phyloP scores from a whole-genome alignment of 2,797 vertebrate genomes.

The Poliocrania exsul region DNA sequence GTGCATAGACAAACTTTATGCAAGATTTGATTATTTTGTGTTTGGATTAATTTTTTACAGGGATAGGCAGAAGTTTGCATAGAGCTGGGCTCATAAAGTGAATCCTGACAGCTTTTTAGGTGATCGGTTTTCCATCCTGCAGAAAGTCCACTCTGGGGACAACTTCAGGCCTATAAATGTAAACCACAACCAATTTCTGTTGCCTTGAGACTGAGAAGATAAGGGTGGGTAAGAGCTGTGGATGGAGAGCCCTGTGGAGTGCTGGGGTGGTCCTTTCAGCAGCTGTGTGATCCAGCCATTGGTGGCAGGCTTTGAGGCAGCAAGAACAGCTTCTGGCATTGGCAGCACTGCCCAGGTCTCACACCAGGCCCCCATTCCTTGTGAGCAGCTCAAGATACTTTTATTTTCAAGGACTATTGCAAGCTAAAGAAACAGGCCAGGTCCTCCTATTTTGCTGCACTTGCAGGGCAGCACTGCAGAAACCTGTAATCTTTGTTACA shows the following conservation, averaged over 20 bases:
- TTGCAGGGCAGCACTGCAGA: not conserved
- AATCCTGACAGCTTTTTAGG: not conserved
- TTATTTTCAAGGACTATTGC: not conserved
- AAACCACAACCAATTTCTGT: not conserved
- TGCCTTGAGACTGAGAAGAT: not conserved
- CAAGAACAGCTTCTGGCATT: not conserved
- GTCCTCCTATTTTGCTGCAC: not conserved
- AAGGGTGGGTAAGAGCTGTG: no score
- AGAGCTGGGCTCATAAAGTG: not conserved
- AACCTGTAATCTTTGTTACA: not conserved
- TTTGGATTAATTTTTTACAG: not conserved
- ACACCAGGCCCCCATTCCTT: not conserved
- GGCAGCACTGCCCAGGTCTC: not conserved
- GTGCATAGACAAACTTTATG: not conserved
- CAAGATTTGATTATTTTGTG: not conserved
- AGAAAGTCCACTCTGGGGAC: not conserved
- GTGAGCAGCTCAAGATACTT: not conserved
- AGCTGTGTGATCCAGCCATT: not conserved
- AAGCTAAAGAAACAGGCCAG: not conserved
- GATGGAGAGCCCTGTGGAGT: not conserved
- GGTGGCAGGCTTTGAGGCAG: not conserved
- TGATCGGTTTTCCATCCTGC: not conserved
- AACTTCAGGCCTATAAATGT: rapidly evolving
- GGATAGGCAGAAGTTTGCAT: not conserved
- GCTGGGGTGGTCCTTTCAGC: not conserved